phyloP scores from a whole-genome alignment of 1,140 invertebrate species.

The Brachionus plicatilis region DNA sequence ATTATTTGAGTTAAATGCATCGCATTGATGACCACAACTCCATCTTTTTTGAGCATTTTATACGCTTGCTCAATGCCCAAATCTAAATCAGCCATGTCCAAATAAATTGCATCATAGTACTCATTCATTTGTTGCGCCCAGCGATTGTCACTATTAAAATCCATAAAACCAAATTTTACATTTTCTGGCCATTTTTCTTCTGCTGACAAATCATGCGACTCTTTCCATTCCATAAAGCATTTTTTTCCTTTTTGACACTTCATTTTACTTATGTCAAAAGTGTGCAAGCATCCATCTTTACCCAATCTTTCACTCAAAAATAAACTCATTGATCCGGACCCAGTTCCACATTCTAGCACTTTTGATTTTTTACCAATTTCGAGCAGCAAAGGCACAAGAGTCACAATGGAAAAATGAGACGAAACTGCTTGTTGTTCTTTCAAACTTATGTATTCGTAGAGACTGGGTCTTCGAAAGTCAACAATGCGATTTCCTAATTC shows the following conservation, averaged over 20 bases:
- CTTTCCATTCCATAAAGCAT: conserved; percentile 17
- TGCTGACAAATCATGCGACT: neutral
- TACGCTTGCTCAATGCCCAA: conserved; percentile 3
- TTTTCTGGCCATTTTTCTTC: conserved; percentile 19
- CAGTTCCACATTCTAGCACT: conserved; percentile 21
- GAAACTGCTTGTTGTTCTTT: conserved; percentile 34
- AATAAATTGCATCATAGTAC: conserved; percentile 17
- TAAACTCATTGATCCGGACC: conserved; percentile 37
- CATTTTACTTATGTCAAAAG: conserved; percentile 14
- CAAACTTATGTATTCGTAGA: conserved; percentile 21
- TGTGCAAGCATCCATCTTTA: neutral
- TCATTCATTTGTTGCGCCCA: neutral
- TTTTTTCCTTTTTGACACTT: neutral
- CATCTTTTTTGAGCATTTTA: conserved; percentile 28
- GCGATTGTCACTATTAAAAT: neutral
- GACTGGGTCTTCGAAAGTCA: conserved; percentile 15
- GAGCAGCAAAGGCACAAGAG: conserved; percentile 10
- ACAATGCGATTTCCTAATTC: neutral
- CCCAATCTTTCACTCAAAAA: conserved; percentile 26
- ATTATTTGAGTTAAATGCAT: conserved; percentile 38
- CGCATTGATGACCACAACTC: conserved; percentile 6
- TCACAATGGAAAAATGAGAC: conserved; percentile 36
- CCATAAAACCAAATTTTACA: conserved; percentile 23
- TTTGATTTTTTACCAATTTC: conserved; percentile 2
- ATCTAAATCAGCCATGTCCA: conserved; percentile 19